These are phyloP conservation scores for Paguma larvata DNA, from an alignment of 2,797 vertebrate genomes.

Conservation along the genomic window DNA sequence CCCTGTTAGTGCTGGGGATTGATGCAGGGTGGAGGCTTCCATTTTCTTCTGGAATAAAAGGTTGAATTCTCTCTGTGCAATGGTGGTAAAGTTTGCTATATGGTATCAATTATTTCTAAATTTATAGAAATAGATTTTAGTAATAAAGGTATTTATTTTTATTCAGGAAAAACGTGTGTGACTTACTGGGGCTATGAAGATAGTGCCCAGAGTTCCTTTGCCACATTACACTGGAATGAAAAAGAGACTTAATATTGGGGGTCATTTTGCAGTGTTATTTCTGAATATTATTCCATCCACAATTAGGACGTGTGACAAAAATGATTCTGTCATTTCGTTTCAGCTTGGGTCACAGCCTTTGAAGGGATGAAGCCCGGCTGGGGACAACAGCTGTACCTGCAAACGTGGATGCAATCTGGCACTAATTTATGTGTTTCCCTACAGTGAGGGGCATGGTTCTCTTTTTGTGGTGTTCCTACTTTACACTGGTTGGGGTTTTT, in stretches of 20 bases:
- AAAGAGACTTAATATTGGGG: not conserved
- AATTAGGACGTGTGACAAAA: not conserved
- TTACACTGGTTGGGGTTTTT: not conserved
- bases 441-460: not conserved
- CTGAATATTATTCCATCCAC: not conserved
- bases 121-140: not conserved
- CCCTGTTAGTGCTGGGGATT: not conserved
- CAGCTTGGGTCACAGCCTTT: not conserved
- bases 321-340: not conserved
- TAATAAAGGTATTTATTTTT: not conserved
- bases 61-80: not conserved
- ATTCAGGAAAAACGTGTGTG: not conserved
- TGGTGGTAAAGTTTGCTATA: not conserved
- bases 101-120: not conserved
- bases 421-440: not conserved
- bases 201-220: not conserved
- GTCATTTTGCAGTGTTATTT: not conserved
- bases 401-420: not conserved
- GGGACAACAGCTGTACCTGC: not conserved
- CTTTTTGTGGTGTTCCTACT: not conserved
- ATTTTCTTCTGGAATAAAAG: not conserved
- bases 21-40: not conserved
- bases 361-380: not conserved
- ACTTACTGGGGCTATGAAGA: not conserved
- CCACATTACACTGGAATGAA: not conserved